These are phyloP conservation scores for Trachemys scripta DNA, from an alignment of 2,113 vertebrate genomes.

Conservation along the genomic window DNA sequence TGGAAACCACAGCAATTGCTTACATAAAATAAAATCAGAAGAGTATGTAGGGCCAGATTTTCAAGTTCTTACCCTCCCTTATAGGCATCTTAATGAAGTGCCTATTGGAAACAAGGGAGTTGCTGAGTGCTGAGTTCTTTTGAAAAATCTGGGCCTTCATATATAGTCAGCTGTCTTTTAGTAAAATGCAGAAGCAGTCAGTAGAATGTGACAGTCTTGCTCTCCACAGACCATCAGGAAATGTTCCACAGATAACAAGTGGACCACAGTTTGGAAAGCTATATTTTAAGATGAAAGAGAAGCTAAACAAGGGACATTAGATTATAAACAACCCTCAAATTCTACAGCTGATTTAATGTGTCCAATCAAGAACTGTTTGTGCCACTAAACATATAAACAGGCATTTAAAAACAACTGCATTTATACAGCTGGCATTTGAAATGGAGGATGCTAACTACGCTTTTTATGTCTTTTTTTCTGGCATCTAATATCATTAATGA, in stretches of 20 bases:
- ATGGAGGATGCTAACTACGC: slow-evolving; percentile 45
- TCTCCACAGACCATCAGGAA: background rate
- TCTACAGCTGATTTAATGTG: slow-evolving; percentile 21
- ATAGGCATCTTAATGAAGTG: background rate
- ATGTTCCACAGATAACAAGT: background rate
- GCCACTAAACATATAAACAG: slow-evolving; percentile 29
- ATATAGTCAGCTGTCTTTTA: background rate
- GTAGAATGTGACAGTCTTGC: background rate
- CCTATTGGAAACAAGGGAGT: background rate
- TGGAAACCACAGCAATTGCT: background rate
- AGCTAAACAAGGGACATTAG: slow-evolving; percentile 23
- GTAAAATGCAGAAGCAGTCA: background rate
- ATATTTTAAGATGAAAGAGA: slow-evolving; percentile 9
- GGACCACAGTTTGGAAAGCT: background rate
- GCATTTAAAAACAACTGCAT: slow-evolving; percentile 46
- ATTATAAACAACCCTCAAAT: slow-evolving; percentile 12
- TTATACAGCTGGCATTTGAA: slow-evolving; percentile 30
- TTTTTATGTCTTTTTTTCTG: slow-evolving; percentile 53
- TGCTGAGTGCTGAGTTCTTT: background rate
- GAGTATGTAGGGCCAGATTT: background rate
- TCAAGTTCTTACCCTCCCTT: background rate
- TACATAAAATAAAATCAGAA: background rate
- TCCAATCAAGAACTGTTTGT: slow-evolving; percentile 36
- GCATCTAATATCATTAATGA: slow-evolving; percentile 42
- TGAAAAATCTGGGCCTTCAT: background rate